phyloP scores from a whole-genome alignment of 2,888 invertebrate species.

The Stenodema calcarata region DNA sequence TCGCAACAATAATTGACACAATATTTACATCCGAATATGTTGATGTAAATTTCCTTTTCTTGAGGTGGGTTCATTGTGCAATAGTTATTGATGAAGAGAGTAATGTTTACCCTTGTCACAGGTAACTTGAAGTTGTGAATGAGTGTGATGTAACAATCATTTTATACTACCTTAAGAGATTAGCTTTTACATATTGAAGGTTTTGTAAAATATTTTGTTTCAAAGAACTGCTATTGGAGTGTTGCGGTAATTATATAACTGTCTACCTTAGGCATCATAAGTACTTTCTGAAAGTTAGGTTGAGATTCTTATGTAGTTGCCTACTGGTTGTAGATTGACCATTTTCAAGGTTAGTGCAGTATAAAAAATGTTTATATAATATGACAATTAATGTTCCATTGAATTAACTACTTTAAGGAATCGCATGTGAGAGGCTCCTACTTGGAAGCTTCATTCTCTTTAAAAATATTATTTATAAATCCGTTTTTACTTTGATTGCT shows the following conservation, averaged over 20 bases:
- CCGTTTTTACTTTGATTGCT: too few species aligned
- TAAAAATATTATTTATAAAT: not conserved
- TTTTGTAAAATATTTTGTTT: slow-evolving; percentile 14
- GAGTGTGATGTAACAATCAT: slow-evolving; percentile 42
- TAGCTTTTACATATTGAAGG: slow-evolving; percentile 10
- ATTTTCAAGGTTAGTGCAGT: slow-evolving; percentile 22
- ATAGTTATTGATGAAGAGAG: not conserved
- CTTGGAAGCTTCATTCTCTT: not conserved
- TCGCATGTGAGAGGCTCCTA: not conserved
- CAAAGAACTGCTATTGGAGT: slow-evolving; percentile 3
- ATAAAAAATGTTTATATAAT: slow-evolving; percentile 2
- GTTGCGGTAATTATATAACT: not conserved
- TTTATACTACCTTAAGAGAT: slow-evolving; percentile 37
- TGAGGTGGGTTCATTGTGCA: not conserved
- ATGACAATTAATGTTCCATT: not conserved
- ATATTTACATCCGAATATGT: not conserved
- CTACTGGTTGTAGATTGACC: slow-evolving; percentile 15
- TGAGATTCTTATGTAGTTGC: not conserved
- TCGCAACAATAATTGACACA: not conserved
- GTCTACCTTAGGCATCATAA: not conserved
- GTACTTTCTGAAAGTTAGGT: not conserved
- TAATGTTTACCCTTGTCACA: slow-evolving; percentile 26
- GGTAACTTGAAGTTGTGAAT: slow-evolving; percentile 27
- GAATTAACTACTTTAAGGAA: not conserved
- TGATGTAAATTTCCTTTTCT: not conserved